Base-by-base conservation (phyloP, 2,888 invertebrate genomes). In the Eristalis pertinax region DNA sequence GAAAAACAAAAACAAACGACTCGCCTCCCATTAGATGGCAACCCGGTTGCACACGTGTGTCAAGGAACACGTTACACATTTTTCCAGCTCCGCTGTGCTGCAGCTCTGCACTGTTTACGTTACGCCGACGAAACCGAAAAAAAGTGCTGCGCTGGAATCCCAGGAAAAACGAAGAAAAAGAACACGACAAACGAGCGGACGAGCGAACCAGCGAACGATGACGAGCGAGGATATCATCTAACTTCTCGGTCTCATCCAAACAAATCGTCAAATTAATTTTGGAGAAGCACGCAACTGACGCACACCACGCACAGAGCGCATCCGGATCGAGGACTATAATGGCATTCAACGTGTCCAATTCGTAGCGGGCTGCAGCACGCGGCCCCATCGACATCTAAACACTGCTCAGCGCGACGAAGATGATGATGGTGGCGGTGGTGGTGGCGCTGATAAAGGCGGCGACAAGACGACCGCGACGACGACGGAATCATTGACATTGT, bases 301-400 rank as follows among this genome's bases (percentile, higher is more conserved):
- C 56, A 73, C 43, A 41, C n/a, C 22, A 41, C 24, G 4, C 50
- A 15, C n/a, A 19, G 63, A 67, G 69, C 29, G 64, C 64, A 85
- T 85, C 85, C 81, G 81, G 77, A 70, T 38, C 50, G 43, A 76
- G 77, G 74, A 82, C 73, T 56, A 82, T 86, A 82, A 86, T 82
- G 73, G 81, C 85, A 81, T 86, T 82, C 77, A 82, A 86, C 85
- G 85, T 86, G 81, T 86, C 85, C 81, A 78, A 79, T 77, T 64
- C 56, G 56, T 62, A 56, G 26, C 26, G 64, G 50, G 65, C 62
- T 26, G 26, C 26, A 26, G 26, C 63, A 26, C 19, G 60, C 75
- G 64, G 43, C 43, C 63, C 67, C 32, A 32, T 32, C 32, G 32
- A 72, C 41, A 72, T 72, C 85, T 74, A 86, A 86, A 86, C 85